Evolutionary conservation across 1,140 invertebrate genomes (phyloP), one percentile per base, ranked within the genome.

Genomic region (Gonatopus flavifemur): DNA sequence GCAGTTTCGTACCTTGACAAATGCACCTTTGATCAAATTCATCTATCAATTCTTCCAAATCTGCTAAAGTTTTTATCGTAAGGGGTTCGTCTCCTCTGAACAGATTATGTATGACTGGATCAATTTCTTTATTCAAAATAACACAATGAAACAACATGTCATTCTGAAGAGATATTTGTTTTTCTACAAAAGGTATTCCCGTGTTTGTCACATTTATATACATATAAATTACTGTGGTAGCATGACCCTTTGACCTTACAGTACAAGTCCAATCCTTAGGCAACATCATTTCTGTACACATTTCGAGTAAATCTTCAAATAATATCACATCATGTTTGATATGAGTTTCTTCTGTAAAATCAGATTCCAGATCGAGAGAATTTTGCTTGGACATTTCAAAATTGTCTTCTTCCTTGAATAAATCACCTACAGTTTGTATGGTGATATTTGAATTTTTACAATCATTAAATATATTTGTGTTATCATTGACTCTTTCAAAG

Each of bases 1-100:
- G n/a, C n/a, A n/a, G n/a, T n/a, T n/a, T n/a, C n/a, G n/a, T 66
- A 74, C 74, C 74, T 69, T 69, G 57, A 40, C 74, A 77, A 41
- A 74, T 30, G 6, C 33, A 42, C 40, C 65, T 62, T 55, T 67
- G 64, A 55, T 76, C 62, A 42, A 77, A 76, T 45, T 76, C 67
- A 35, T 73, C 65, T 24, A 77, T 66, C 22, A 72, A 40, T 48
- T 73, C 68, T 52, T 76, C 72, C 48, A 76, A 53, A 46, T 77
- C 73, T 37, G 56, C 22, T 24, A 76, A 40, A 30, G 42, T 52
- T 49, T 56, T 51, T 18, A 76, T 49, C 38, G 52, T 53, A 15
- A 53, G 38, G 53, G 56, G 56, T 57, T 53, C 63, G 7, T 59
- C 60, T 15, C 69, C 58, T 43, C 39, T 62, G 41, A 71, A 39